Percentiles rank a stretch among this genome's conserved stretches.
These are phyloP conservation scores for Stegodyphus dumicola DNA, from an alignment of 1,140 invertebrate genomes.

Conservation along the genomic window DNA sequence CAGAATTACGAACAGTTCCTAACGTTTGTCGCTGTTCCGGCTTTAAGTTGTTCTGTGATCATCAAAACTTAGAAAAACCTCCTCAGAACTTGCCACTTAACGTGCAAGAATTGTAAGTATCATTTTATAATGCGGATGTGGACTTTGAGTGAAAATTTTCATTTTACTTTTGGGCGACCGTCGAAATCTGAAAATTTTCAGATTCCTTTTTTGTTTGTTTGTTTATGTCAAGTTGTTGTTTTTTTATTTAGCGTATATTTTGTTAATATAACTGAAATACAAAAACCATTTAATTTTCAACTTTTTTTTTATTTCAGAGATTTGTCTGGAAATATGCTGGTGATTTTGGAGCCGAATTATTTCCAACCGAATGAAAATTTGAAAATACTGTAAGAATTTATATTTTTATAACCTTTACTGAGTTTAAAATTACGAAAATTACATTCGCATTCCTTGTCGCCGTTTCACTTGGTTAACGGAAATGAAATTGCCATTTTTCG, in stretches of 20 bases:
- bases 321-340: conserved; percentile 28
- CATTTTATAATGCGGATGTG: too few relatives aligned
- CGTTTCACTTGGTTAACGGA: too few relatives aligned
- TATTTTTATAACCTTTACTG: too few relatives aligned
- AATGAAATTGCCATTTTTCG: too few relatives aligned
- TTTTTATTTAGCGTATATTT: neutral
- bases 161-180: too few relatives aligned
- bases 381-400: conserved; percentile 34
- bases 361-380: conserved; percentile 32
- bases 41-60: conserved; percentile 46
- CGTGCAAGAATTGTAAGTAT: conserved; percentile 51
- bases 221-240: too few relatives aligned
- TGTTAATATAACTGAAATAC: neutral
- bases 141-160: too few relatives aligned
- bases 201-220: neutral
- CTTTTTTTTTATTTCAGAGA: conserved; percentile 23
- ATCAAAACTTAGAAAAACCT: conserved; percentile 1
- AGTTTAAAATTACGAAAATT: too few relatives aligned
- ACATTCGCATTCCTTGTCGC: too few relatives aligned
- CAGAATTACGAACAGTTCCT: conserved; percentile 20
- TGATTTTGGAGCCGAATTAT: conserved; percentile 6
- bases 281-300: too few relatives aligned
- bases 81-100: conserved; percentile 21
- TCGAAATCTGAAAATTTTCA: too few relatives aligned
- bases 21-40: conserved; percentile 19